Conservation (phyloP, 2,113 vertebrate genomes). For the Chroicocephalus ridibundus region DNA sequence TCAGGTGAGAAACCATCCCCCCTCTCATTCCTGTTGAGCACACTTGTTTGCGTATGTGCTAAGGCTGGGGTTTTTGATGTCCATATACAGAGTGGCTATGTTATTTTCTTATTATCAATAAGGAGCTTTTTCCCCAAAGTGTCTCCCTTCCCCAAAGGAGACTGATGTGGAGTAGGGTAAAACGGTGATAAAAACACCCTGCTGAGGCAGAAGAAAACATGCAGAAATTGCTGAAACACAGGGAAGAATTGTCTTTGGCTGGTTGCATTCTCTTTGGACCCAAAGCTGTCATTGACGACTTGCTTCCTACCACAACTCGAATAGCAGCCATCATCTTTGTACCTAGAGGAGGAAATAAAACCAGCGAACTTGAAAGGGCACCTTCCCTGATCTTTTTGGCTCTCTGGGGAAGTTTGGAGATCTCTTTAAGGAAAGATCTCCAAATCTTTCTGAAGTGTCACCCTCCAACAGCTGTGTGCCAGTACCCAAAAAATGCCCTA, state of each 20-base stretch:
- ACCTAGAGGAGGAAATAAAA: constrained; percentile 4
- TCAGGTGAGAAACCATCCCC: background rate
- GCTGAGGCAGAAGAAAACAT: background rate
- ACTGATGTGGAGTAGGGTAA: background rate
- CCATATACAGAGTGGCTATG: background rate
- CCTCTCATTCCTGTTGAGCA: background rate
- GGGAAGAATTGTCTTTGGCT: background rate
- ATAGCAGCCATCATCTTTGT: background rate
- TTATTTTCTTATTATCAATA: background rate
- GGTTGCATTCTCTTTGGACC: background rate
- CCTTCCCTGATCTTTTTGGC: background rate
- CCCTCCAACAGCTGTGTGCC: background rate
- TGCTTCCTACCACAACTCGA: background rate
- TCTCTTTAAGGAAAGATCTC: background rate
- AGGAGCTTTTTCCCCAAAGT: background rate
- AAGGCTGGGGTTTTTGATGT: background rate
- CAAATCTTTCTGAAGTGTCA: background rate
- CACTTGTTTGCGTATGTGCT: background rate
- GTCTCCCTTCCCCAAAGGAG: background rate
- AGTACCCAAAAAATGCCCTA: background rate
- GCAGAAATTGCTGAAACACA: background rate
- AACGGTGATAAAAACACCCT: background rate
- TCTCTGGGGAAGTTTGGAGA: background rate
- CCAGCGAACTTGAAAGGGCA: background rate
- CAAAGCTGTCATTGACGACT: background rate